A percentile compares a stretch with the other conserved stretches of the same genome.
Evolutionary conservation across 1,140 invertebrate genomes (phyloP).

Genomic region (Halyomorpha halys): DNA sequence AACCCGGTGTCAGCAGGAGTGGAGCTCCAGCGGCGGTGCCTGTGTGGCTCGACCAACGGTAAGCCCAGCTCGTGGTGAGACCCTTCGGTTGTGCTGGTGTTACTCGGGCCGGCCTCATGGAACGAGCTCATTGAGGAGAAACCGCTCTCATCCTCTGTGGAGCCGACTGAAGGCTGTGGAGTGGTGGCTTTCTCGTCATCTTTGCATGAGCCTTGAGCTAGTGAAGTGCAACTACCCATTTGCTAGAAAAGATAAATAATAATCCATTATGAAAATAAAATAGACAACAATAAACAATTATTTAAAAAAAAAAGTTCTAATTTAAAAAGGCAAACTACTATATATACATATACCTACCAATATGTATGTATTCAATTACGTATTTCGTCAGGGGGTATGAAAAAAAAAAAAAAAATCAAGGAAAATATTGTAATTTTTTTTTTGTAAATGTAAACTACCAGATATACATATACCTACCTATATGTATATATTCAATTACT

Average conservation of each 20-base stretch:
- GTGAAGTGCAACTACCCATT: slow-evolving; percentile 32
- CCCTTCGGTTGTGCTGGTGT: neutral
- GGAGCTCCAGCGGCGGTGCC: slow-evolving; percentile 30
- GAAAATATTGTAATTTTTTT: too few species aligned
- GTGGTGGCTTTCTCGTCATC: slow-evolving; percentile 33
- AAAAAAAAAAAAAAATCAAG: too few species aligned
- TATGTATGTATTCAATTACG: too few species aligned
- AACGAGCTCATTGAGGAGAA: slow-evolving; percentile 73
- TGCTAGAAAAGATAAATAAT: slow-evolving; percentile 14
- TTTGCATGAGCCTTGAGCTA: slow-evolving; percentile 27
- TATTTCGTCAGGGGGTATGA: too few species aligned
- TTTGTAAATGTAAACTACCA: too few species aligned
- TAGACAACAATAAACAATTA: too few species aligned
- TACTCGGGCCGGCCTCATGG: slow-evolving; percentile 43
- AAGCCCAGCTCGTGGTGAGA: slow-evolving; percentile 32
- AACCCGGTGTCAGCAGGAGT: slow-evolving; percentile 27
- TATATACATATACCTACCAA: too few species aligned
- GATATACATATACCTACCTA: too few species aligned
- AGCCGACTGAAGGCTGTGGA: slow-evolving; percentile 43
- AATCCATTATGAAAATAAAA: slow-evolving; percentile 3
- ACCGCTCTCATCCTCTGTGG: slow-evolving; percentile 64
- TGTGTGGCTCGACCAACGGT: slow-evolving; percentile 27
- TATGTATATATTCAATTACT: too few species aligned
- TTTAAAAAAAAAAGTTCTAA: too few species aligned
- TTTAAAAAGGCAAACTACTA: too few species aligned